A percentile compares a stretch with the other conserved stretches of the same genome.
phyloP scores from a whole-genome alignment of 64 coral and sea anemone genomes.

The Acropora tenuis region DNA sequence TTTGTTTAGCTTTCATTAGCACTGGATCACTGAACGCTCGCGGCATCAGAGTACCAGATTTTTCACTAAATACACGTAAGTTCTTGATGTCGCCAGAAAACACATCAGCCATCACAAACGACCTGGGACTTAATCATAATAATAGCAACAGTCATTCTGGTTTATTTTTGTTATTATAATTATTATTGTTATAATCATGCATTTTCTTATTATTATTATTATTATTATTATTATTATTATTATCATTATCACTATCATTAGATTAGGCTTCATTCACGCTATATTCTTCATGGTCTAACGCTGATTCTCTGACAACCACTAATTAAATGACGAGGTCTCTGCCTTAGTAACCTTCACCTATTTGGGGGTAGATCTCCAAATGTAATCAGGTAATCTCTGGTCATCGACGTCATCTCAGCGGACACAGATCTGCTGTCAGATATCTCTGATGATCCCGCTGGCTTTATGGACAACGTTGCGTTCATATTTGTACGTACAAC shows the following conservation, averaged over 20 bases:
- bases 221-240: too few species aligned
- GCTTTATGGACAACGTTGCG: constrained; percentile 52
- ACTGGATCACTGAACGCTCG: constrained; percentile 26
- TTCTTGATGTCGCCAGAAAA: constrained; percentile 86
- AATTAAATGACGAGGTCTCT: too few species aligned
- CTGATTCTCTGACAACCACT: too few species aligned
- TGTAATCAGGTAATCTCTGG: constrained; percentile 34
- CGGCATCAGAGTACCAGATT: not conserved
- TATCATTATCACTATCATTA: too few species aligned
- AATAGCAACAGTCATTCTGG: too few species aligned
- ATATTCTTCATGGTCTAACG: too few species aligned
- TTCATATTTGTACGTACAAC: constrained; percentile 19
- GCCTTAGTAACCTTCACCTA: constrained; percentile 21
- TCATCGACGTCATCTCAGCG: constrained; percentile 14
- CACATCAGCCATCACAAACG: constrained; percentile 23
- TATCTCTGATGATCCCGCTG: constrained; percentile 34
- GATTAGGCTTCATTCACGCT: too few species aligned
- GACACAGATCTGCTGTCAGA: constrained; percentile 37
- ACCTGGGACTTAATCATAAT: not conserved
- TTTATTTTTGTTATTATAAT: too few species aligned
- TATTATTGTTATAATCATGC: not conserved
- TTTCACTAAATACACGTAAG: constrained; percentile 44
- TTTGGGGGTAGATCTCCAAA: constrained; percentile 60
- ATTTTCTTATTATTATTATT: not conserved
- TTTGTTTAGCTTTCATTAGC: constrained; percentile 7